Base-by-base conservation (phyloP, 2,888 invertebrate species). In the Tetramorium bicarinatum region DNA sequence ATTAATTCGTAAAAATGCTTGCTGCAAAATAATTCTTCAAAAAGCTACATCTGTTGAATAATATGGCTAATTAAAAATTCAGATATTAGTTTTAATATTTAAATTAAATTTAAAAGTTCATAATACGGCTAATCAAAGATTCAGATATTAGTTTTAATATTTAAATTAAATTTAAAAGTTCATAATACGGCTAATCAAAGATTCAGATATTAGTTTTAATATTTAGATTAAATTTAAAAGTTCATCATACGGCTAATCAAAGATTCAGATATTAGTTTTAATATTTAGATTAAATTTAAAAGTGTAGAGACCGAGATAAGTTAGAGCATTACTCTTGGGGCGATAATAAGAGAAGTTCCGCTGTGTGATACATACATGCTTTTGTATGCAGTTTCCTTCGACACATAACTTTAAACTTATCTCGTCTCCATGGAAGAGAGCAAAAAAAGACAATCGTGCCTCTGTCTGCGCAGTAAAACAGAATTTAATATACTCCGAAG, bases 391-490 rank as follows among this genome's bases (percentile, higher is more conserved):
- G 41, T 72, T 74, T 59, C 44, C 18, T 80, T 54, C 25, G 11
- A 64, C 34, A 7, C 29, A 11, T 47, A 56, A 41, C 47, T 59
- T 47, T 18, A 44, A 64, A 59, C n/a, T 59, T 71, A 72, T 59
- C 79, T 72, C 74, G 44, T 47, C 15, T 38, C 41, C 21, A 2
- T 54, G 56, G 13, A 18, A 72, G 47, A 59, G 34, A 71, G 34
- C 8, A 47, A 11, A 44, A 72, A 79, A 47, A 47, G 38, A 47
- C 18, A 72, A 25, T 72, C 59, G 11, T 41, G 15, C 34, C 25
- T 25, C 47, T 49, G 74, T 72, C 41, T 47, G 47, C 7, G 11
- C 25, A 4, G 34, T 49, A 21, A 49, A 25, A 13, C 18, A 38
- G 4, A 15, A 21, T 62, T 79, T 18, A 34, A 52, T 41, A 54